Percentiles rank a stretch among this genome's conserved stretches.
These are phyloP conservation scores for Neomonachus schauinslandi DNA, from an alignment of 2,113 vertebrate species.

Conservation along the genomic window DNA sequence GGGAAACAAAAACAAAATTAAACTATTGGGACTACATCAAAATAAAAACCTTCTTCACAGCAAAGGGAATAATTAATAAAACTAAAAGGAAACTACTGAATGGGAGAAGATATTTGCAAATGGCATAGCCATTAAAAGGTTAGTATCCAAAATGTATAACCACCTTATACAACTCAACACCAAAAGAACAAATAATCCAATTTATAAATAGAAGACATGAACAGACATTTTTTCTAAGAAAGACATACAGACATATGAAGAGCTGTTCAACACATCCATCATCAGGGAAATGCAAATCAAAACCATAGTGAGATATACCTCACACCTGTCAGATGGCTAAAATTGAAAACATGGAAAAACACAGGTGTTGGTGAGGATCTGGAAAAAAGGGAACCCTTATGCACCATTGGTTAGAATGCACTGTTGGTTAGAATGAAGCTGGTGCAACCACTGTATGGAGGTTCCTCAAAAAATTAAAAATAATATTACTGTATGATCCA, in stretches of 20 bases:
- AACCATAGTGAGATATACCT: not conserved
- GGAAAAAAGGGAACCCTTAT: not conserved
- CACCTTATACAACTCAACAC: not conserved
- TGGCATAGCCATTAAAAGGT: not conserved
- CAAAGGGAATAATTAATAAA: not conserved
- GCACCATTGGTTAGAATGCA: not conserved
- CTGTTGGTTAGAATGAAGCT: not conserved
- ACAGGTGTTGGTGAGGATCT: not conserved
- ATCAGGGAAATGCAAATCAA: not conserved
- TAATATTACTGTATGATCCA: not conserved
- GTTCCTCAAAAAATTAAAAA: not conserved
- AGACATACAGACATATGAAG: not conserved
- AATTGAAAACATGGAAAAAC: not conserved
- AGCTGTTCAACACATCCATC: not conserved
- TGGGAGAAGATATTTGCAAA: not conserved
- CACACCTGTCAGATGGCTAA: not conserved
- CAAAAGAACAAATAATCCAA: not conserved
- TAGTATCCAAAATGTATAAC: not conserved
- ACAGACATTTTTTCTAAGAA: not conserved
- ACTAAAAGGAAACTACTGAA: not conserved
- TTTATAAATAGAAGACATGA: not conserved
- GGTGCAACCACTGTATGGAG: not conserved
- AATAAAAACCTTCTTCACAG: not conserved
- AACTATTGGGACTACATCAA: not conserved
- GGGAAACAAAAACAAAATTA: not conserved